phyloP scores from a whole-genome alignment of 2,113 vertebrate species.

The Triplophysa tibetana region DNA sequence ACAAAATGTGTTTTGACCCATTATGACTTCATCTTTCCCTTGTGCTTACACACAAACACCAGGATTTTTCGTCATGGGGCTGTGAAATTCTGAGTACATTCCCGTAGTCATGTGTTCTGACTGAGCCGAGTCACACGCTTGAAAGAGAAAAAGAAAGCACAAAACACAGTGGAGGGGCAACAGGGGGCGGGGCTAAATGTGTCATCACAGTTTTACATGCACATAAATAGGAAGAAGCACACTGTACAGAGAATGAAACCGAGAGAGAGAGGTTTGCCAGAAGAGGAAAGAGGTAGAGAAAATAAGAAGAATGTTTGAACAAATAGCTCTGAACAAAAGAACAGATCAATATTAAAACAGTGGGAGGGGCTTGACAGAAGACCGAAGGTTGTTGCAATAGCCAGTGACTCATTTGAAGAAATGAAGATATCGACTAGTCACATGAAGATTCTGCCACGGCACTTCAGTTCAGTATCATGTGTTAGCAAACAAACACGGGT shows the following conservation, averaged over 20 bases:
- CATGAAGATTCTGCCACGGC: slow-evolving; percentile 39
- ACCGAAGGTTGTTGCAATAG: neutral
- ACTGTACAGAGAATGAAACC: slow-evolving; percentile 46
- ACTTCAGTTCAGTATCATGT: slow-evolving; percentile 50
- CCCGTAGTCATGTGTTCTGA: slow-evolving; percentile 70
- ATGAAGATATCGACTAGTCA: slow-evolving; percentile 19
- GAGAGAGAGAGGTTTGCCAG: slow-evolving; percentile 5
- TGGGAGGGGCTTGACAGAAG: neutral
- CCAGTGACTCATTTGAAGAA: neutral
- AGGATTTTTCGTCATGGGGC: neutral
- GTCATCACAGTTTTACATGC: neutral
- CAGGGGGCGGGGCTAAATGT: neutral
- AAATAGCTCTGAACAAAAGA: neutral
- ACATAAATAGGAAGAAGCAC: neutral
- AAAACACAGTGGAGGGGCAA: neutral
- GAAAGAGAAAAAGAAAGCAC: slow-evolving; percentile 20
- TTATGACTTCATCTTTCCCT: neutral
- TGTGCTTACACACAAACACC: neutral
- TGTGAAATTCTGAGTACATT: slow-evolving; percentile 61
- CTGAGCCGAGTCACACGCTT: slow-evolving; percentile 71
- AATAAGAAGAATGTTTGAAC: neutral
- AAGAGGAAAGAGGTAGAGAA: neutral
- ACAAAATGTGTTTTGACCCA: neutral
- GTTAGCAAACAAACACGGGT: slow-evolving; percentile 30
- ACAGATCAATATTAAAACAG: slow-evolving; percentile 8